phyloP scores from a whole-genome alignment of 53 echinoderm and acorn worm species.

The Antedon mediterranea region DNA sequence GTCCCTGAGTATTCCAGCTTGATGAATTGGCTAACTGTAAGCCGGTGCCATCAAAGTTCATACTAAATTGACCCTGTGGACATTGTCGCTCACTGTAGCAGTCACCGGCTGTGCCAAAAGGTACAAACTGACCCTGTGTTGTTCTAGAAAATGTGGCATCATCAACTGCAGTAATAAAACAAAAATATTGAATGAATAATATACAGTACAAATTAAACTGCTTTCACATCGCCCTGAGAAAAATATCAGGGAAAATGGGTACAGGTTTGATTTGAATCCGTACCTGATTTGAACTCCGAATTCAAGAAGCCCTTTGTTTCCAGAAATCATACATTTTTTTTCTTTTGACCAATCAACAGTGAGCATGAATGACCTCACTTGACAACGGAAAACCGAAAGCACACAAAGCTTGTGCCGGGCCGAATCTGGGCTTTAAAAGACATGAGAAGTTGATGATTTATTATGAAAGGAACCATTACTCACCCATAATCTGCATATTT shows the following conservation, averaged over 20 bases:
- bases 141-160: constrained; percentile 67
- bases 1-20: constrained; percentile 73
- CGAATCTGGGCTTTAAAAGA: no score
- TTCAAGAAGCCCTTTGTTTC: no score
- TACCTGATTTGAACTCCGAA: no score
- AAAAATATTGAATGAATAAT: background rate
- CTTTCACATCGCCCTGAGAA: background rate
- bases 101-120: constrained; percentile 80
- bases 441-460: no score
- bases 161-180: constrained; percentile 11
- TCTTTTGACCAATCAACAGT: no score
- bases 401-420: no score
- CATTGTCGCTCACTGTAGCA: constrained; percentile 74
- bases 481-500: constrained; percentile 70
- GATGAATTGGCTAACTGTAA: constrained; percentile 57
- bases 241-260: no score
- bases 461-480: no score
- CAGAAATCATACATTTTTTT: no score
- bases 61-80: constrained; percentile 75
- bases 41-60: constrained; percentile 68
- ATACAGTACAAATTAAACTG: background rate
- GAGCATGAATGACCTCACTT: no score
- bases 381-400: no score
- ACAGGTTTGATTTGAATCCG: no score
- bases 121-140: constrained; percentile 58